Conservation (phyloP, 1,140 invertebrate genomes). For the Drosophila tsacasi region DNA sequence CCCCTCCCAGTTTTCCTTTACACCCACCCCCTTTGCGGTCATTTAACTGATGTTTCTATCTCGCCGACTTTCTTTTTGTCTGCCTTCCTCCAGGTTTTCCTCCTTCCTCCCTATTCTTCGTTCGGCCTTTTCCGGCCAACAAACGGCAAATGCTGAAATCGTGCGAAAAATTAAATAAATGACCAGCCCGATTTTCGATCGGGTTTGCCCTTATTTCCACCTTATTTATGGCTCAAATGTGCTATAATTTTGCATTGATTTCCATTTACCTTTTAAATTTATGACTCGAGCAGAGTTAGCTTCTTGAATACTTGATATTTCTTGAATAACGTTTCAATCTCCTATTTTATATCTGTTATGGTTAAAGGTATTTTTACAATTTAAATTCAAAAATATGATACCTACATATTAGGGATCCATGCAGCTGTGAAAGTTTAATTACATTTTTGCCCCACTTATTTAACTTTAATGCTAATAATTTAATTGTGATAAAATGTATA, state of each 20-base stretch:
- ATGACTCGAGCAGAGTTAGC: slow-evolving; percentile 20
- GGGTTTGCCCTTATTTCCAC: slow-evolving; percentile 26
- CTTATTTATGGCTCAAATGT: slow-evolving; percentile 74
- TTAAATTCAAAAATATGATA: not conserved
- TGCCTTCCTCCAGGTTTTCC: slow-evolving; percentile 2
- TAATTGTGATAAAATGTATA: not conserved
- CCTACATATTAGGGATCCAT: not conserved
- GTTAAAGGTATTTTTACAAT: not conserved
- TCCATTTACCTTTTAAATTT: slow-evolving; percentile 53
- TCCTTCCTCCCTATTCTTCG: not conserved
- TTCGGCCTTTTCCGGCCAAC: slow-evolving; percentile 19
- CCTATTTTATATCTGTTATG: not conserved
- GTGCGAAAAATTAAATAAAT: slow-evolving; percentile 83
- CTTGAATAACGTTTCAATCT: slow-evolving; percentile 2
- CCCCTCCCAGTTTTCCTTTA: not conserved
- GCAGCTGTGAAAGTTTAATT: not conserved
- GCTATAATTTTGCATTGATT: slow-evolving; percentile 78
- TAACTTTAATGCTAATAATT: not conserved
- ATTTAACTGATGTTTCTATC: slow-evolving; percentile 78
- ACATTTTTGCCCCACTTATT: not conserved
- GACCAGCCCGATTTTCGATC: slow-evolving; percentile 53
- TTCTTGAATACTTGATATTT: slow-evolving; percentile 3
- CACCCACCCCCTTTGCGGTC: slow-evolving; percentile 58
- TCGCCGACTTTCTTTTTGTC: slow-evolving; percentile 26
- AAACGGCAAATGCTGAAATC: slow-evolving; percentile 72